phyloP scores from a whole-genome alignment of 2,113 vertebrate species.

The Leiothrix lutea region DNA sequence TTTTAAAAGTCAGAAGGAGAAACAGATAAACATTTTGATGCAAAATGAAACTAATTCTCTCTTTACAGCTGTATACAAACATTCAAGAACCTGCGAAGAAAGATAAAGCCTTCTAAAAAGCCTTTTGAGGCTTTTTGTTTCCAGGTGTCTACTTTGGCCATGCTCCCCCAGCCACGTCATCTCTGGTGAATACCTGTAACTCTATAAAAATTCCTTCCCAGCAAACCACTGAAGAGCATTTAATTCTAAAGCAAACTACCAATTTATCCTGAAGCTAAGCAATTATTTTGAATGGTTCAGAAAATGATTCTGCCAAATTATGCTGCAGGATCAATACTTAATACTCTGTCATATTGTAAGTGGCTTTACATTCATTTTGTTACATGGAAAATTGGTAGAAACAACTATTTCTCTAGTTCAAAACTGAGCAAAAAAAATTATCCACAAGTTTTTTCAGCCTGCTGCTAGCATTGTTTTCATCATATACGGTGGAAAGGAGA shows the following conservation, averaged over 20 bases:
- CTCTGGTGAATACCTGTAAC: background rate
- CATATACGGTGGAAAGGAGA: background rate
- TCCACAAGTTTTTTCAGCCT: background rate
- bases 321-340: background rate
- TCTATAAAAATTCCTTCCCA: background rate
- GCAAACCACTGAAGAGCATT: background rate
- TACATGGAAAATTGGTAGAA: background rate
- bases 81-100: background rate
- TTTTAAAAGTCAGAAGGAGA: background rate
- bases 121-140: background rate
- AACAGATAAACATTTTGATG: slow-evolving; percentile 61
- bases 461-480: background rate
- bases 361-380: background rate
- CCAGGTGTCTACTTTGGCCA: background rate
- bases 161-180: background rate
- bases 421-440: background rate
- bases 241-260: background rate
- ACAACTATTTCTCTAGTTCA: background rate
- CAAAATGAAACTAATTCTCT: slow-evolving; percentile 56
- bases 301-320: background rate
- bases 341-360: background rate
- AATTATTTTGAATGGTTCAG: background rate
- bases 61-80: background rate
- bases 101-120: background rate
- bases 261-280: background rate